These are phyloP conservation scores for Plodia interpunctella DNA, from an alignment of 1,140 invertebrate genomes.

Conservation along the genomic window DNA sequence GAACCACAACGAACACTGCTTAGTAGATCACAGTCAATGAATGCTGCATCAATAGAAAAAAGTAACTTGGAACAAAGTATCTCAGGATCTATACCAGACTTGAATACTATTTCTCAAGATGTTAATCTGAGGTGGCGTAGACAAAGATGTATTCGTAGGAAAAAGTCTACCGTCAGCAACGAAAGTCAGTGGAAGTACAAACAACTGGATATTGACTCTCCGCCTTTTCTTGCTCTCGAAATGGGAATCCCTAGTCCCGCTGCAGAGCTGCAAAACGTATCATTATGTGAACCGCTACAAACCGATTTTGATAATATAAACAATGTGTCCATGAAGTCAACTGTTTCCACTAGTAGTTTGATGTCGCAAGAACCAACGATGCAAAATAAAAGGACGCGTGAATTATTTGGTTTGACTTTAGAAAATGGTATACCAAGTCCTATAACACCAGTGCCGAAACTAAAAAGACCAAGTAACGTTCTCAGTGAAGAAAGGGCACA, in stretches of 20 bases:
- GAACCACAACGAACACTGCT: conserved; percentile 29
- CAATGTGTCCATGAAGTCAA: conserved; percentile 40
- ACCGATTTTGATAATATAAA: conserved; percentile 19
- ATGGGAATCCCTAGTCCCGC: conserved; percentile 59
- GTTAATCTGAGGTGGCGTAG: conserved; percentile 51
- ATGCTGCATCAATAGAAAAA: conserved; percentile 27
- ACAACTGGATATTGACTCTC: conserved; percentile 35
- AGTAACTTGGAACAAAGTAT: conserved; percentile 41
- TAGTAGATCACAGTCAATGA: conserved; percentile 60
- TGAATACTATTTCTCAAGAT: conserved; percentile 35
- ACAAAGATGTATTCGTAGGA: conserved; percentile 66
- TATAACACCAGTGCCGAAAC: conserved; percentile 55
- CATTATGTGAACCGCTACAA: conserved; percentile 43
- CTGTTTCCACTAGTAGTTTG: conserved; percentile 61
- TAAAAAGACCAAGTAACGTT: conserved; percentile 57
- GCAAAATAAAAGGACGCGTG: conserved; percentile 49
- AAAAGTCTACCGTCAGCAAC: conserved; percentile 62
- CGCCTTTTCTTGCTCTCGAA: conserved; percentile 49
- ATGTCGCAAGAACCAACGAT: conserved; percentile 34
- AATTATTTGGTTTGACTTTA: conserved; percentile 58
- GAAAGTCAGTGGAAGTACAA: conserved; percentile 47
- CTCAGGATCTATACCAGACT: conserved; percentile 64
- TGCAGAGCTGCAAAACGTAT: conserved; percentile 45
- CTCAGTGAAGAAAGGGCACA: conserved; percentile 63
- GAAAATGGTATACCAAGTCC: conserved; percentile 69